Evolutionary conservation across 2,113 vertebrate genomes (phyloP).

Genomic region (Nannospalax galili): DNA sequence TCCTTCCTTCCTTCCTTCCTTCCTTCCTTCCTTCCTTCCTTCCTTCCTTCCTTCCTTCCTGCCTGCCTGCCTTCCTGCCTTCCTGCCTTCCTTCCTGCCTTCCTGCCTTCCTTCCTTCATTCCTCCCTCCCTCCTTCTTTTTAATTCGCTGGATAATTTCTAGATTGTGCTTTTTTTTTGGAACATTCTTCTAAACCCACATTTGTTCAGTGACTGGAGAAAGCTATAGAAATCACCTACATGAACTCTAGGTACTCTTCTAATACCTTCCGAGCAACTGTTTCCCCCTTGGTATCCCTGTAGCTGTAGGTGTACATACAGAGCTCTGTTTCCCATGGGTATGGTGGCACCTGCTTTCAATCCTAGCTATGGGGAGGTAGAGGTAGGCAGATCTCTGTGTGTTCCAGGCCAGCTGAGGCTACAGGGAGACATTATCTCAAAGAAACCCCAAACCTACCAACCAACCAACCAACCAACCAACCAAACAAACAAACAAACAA

Average conservation of each 20-base stretch:
- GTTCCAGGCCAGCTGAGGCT: too few species aligned
- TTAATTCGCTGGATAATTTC: not conserved
- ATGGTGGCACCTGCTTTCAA: too few species aligned
- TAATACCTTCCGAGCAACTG: not conserved
- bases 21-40: fast-evolving
- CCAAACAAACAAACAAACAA: too few species aligned
- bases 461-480: too few species aligned
- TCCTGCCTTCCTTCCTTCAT: too few species aligned
- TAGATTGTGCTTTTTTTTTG: slow-evolving; percentile 16
- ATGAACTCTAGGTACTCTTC: not conserved
- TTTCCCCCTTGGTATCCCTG: not conserved
- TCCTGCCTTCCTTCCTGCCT: too few species aligned
- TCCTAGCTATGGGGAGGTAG: too few species aligned
- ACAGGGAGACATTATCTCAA: too few species aligned
- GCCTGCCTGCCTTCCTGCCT: too few species aligned
- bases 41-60: fast-evolving
- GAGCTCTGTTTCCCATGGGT: not conserved
- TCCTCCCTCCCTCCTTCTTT: too few species aligned
- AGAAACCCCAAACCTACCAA: too few species aligned
- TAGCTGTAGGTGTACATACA: not conserved
- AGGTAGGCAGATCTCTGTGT: too few species aligned
- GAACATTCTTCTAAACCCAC: not conserved
- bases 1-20: not conserved
- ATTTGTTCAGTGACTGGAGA: not conserved
- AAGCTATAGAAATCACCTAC: not conserved